Evolutionary conservation across 2,797 vertebrate genomes (phyloP).

Genomic region (Melanitta fusca): DNA sequence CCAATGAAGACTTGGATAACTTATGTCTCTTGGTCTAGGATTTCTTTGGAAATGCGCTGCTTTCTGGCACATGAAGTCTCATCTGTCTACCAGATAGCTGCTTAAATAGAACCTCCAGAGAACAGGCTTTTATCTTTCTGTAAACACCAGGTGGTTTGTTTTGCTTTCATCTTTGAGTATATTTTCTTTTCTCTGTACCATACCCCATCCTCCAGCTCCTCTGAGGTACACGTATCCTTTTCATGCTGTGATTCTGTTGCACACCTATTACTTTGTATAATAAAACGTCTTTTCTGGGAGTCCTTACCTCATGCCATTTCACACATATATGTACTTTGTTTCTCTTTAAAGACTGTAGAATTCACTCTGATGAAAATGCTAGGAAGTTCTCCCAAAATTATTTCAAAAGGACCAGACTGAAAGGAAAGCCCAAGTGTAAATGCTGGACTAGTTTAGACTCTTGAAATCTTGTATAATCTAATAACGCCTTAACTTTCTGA

Average conservation of each 20-base stretch:
- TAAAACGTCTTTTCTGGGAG: neutral
- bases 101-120: neutral
- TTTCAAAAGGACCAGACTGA: neutral
- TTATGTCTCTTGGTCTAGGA: neutral
- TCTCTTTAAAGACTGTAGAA: neutral
- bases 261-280: neutral
- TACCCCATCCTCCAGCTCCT: neutral
- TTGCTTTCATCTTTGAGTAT: neutral
- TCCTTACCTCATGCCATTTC: neutral
- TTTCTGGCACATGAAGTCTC: neutral
- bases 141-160: conserved; percentile 7
- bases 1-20: neutral
- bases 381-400: neutral
- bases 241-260: neutral
- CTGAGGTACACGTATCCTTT: neutral
- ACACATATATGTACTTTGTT: neutral
- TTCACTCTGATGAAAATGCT: neutral
- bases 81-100: neutral
- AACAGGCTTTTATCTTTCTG: neutral
- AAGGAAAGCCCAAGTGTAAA: neutral
- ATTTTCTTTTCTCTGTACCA: neutral
- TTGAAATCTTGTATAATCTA: neutral
- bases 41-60: neutral
- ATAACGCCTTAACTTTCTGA: neutral
- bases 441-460: neutral